phyloP scores from a whole-genome alignment of 2,113 vertebrate species.

The Peucedramus taeniatus region DNA sequence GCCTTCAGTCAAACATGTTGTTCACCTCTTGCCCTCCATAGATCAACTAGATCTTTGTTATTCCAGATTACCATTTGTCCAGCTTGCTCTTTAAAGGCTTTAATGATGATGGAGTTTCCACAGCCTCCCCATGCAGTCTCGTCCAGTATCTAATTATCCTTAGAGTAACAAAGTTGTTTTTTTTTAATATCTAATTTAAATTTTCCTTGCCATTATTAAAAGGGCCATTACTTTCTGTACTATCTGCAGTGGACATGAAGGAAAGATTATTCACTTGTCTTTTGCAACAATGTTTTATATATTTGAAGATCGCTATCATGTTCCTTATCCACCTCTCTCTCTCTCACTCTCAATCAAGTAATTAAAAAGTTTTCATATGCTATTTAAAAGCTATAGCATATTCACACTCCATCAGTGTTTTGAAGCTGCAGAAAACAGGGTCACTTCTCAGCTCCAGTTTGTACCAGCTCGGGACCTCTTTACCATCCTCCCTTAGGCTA shows the following conservation, averaged over 20 bases:
- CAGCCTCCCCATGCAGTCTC: not conserved
- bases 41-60: not conserved
- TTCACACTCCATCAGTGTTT: not conserved
- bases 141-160: not conserved
- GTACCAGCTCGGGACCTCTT: not conserved
- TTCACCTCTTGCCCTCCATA: not conserved
- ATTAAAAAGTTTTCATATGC: not conserved
- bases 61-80: not conserved
- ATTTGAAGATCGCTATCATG: not conserved
- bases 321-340: not conserved
- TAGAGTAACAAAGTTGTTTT: not conserved
- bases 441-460: not conserved
- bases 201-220: conserved; percentile 2
- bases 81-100: not conserved
- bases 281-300: not conserved
- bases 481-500: not conserved
- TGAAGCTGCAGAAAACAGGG: not conserved
- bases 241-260: not conserved
- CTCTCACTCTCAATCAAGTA: not conserved
- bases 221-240: not conserved
- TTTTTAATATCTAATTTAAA: not conserved
- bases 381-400: not conserved
- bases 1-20: not conserved
- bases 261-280: not conserved
- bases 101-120: not conserved